Percentiles rank a stretch among this genome's conserved stretches.
Evolutionary conservation across 2,797 vertebrate genomes (phyloP).

Genomic region (Urosaurus nigricauda): DNA sequence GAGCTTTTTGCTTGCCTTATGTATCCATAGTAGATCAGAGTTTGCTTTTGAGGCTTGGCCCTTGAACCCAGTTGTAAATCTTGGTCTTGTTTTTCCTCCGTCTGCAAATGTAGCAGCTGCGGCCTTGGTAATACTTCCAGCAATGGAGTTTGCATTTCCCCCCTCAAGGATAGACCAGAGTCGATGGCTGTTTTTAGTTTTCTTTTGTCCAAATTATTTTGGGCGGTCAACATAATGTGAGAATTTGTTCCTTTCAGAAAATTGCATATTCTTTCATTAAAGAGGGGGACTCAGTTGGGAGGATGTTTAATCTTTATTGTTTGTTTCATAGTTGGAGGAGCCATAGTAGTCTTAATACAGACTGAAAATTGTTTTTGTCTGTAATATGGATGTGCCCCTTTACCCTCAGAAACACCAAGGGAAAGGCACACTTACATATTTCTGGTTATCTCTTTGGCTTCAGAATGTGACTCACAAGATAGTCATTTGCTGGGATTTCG

Average conservation of each 20-base stretch:
- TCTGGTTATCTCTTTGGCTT: not conserved
- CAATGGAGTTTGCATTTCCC: not conserved
- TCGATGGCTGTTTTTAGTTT: not conserved
- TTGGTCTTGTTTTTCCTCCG: not conserved
- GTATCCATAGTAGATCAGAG: too few relatives aligned
- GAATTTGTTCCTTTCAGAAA: not conserved
- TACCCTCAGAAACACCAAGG: too few relatives aligned
- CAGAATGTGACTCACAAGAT: not conserved
- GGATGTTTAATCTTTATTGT: not conserved
- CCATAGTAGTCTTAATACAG: too few relatives aligned
- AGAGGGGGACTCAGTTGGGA: not conserved
- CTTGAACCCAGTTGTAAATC: not conserved
- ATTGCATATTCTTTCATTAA: not conserved
- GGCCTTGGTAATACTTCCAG: not conserved
- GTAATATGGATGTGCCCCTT: not conserved
- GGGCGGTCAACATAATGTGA: too few relatives aligned
- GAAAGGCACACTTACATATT: not conserved
- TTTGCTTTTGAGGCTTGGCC: not conserved
- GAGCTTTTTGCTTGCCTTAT: not conserved
- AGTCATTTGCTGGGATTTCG: not conserved
- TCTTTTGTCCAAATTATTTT: not conserved
- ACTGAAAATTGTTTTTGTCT: not conserved
- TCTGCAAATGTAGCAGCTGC: not conserved
- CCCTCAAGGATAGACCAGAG: not conserved
- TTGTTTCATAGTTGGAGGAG: not conserved